Evolutionary conservation across 2,888 invertebrate genomes (phyloP), one percentile per base, ranked within the genome.

Genomic region (Resseliella maxima): DNA sequence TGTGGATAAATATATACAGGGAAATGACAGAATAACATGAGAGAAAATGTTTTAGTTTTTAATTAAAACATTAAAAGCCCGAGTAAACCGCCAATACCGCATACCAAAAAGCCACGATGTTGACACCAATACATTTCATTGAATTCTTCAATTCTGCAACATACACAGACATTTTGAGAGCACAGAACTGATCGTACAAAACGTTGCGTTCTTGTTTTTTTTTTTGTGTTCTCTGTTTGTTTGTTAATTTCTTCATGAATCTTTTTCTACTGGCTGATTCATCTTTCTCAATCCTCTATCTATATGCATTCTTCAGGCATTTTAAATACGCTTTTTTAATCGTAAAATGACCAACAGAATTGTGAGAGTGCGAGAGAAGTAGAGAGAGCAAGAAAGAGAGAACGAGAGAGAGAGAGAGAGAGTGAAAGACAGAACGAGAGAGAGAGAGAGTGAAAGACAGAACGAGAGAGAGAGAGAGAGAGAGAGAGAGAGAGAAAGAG

Each of bases 21-120:
- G 72, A 31, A 72, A 72, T 12, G 12, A n/a, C n/a, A n/a, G 72
- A 72, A 35, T 5, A 72, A 72, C 72, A 72, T 72, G 72, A 72
- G n/a, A n/a, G 72, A 72, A 72, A 72, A 72, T 72, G 72, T 72
- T 72, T 72, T 72, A 72, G 72, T 72, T 72, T 72, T 72, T 72
- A 72, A 72, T 72, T 72, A 72, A 72, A 72, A 72, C 72, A 72
- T 72, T 72, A 72, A 72, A 72, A 72, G 72, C 72, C 72, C 72
- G 72, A 72, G 72, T 72, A 72, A 41, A 72, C 72, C 72, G n/a
- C 72, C 31, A 31, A 2, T 12, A 72, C 72, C 72, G 72, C 72
- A 72, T 72, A 72, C 72, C 31, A 72, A 72, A 72, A 72, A 72
- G n/a, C 72, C 31, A 72, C 72, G 31, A 31, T 72, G 72, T 72